Conservation (phyloP, 1,140 invertebrate genomes). For the Maconellicoccus hirsutus region DNA sequence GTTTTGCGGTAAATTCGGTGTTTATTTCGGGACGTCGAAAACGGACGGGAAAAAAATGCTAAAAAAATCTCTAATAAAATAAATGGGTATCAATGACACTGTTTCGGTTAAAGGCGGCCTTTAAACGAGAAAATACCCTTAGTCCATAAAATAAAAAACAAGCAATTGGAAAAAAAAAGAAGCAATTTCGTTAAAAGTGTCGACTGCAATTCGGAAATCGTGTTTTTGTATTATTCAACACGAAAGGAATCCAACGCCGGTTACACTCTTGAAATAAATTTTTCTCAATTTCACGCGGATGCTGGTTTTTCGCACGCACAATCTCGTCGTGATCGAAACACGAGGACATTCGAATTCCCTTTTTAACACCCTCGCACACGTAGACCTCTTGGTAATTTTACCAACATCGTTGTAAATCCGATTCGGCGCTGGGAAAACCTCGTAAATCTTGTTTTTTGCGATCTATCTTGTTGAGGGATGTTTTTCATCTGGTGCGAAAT, state of each 20-base stretch:
- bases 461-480: no score
- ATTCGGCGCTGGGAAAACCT: neutral
- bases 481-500: no score
- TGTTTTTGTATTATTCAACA: constrained; percentile 22
- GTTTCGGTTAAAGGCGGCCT: neutral
- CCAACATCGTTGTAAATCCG: neutral
- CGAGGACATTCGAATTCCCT: no score
- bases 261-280: constrained; percentile 6
- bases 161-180: constrained; percentile 4
- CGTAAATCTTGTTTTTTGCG: neutral
- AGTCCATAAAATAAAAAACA: constrained; percentile 12
- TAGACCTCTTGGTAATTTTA: neutral
- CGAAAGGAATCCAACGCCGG: neutral
- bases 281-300: neutral
- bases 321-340: neutral
- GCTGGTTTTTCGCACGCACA: neutral
- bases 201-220: constrained; percentile 15
- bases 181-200: constrained; percentile 20
- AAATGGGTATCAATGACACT: constrained; percentile 7
- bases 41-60: no score
- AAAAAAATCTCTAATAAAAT: constrained; percentile 3
- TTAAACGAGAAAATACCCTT: neutral
- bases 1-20: no score
- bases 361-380: neutral
- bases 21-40: no score